Conservation (phyloP, 1,140 invertebrate genomes). For the Caerostris darwini region DNA sequence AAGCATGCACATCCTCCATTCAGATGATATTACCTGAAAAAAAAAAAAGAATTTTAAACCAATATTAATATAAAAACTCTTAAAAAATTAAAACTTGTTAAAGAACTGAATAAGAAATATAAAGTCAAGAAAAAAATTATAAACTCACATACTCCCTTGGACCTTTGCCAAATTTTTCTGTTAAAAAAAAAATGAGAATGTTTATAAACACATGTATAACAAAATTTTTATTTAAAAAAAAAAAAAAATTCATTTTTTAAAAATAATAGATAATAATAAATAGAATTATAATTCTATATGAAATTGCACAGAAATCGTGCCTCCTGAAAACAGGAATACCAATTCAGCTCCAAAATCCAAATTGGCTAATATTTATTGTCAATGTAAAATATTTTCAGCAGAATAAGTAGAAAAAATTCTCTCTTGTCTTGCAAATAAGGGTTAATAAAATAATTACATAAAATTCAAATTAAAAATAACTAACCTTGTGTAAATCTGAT, state of each 20-base stretch:
- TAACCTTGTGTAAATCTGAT: constrained; percentile 94
- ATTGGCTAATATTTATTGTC: not conserved
- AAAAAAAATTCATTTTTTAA: not conserved
- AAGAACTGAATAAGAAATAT: not conserved
- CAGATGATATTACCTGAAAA: too few species aligned
- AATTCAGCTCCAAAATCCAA: not conserved
- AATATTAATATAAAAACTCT: not conserved
- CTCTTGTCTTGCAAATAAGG: not conserved
- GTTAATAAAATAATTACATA: not conserved
- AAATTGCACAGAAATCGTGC: not conserved
- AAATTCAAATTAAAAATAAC: not conserved
- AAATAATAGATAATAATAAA: not conserved
- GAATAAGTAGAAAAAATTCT: too few species aligned
- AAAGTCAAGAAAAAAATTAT: not conserved
- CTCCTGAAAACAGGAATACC: not conserved
- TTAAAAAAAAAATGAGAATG: constrained; percentile 6
- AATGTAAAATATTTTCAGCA: not conserved
- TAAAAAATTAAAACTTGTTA: not conserved
- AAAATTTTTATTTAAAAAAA: not conserved
- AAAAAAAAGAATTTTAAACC: not conserved
- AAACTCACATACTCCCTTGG: constrained; percentile 47
- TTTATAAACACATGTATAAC: not conserved
- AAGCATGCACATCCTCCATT: too few species aligned
- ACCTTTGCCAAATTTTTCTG: constrained; percentile 73
- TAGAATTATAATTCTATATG: not conserved